Evolutionary conservation across 1,140 invertebrate genomes (phyloP), one percentile per base, ranked within the genome.

Genomic region (Saccostrea cuccullata): DNA sequence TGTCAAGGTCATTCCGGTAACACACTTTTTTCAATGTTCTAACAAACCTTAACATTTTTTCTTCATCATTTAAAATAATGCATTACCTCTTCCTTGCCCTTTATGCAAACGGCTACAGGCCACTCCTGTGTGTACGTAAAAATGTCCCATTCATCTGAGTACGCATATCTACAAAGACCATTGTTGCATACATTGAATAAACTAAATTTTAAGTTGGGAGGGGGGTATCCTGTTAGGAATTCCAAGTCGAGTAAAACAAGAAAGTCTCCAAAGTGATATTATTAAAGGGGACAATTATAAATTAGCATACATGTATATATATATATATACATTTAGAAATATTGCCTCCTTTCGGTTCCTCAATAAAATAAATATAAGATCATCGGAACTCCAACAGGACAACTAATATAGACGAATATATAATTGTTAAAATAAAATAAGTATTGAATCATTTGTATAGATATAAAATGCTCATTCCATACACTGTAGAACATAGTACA

Each of bases 101-200:
- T 73, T n/a, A 87, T 56, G 30, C 86, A 87, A n/a, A 87, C 86
- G n/a, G 86, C 86, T 2, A 87, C 86, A 17, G 86, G 86, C 86
- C 86, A 87, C n/a, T 87, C 86, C 73, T 87, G 86, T 6, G 86
- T 87, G 30, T 73, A 87, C 26, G 86, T 87, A 26, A 87, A 87
- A 56, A 87, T 87, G 20, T 87, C 86, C 86, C 86, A 87, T 23
- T 87, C 86, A 82, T 86, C 60, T 26, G 64, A 40, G 20, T 30
- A 47, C 17, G 60, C 70, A n/a, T 30, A 70, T 5, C 85, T 70
- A 20, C 17, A 55, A 23, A 30, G 8, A 47, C 30, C 55, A 9
- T 6, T 20, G 58, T 64, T 64, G n/a, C n/a, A n/a, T 64, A 64
- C 12, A 60, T 17, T 58, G 12, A 58, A 4, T 64, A n/a, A 64